These are phyloP conservation scores for Apteryx mantelli DNA, from an alignment of 2,113 vertebrate species.

Conservation along the genomic window DNA sequence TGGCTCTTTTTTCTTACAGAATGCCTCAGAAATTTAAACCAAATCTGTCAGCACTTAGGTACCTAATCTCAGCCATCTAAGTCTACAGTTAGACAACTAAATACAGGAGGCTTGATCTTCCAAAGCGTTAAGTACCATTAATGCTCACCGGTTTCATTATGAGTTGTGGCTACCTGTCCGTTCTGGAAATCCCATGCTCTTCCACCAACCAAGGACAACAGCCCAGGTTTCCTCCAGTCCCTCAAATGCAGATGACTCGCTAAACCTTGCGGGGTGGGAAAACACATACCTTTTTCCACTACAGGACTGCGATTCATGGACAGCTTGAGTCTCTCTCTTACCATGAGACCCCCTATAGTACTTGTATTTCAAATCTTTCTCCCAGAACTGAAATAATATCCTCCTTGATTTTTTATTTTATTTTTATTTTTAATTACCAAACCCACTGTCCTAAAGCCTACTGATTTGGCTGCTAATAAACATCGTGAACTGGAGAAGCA, in stretches of 20 bases:
- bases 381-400: background rate
- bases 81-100: background rate
- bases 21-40: background rate
- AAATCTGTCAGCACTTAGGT: background rate
- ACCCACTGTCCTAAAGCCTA: background rate
- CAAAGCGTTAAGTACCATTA: fast-evolving
- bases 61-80: background rate
- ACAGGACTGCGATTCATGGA: fast-evolving
- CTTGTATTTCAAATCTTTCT: background rate
- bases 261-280: background rate
- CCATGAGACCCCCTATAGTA: background rate
- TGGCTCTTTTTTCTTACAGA: background rate
- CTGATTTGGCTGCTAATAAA: slow-evolving; percentile 54
- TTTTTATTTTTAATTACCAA: slow-evolving; percentile 23
- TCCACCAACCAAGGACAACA: background rate
- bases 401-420: background rate
- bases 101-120: background rate
- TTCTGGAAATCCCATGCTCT: background rate
- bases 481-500: slow-evolving; percentile 6
- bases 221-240: background rate
- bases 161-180: fast-evolving
- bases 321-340: background rate
- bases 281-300: background rate
- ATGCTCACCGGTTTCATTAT: background rate
- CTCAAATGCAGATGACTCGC: background rate